These are phyloP conservation scores for Plutella xylostella DNA, from an alignment of 2,888 invertebrate species.

Conservation along the genomic window DNA sequence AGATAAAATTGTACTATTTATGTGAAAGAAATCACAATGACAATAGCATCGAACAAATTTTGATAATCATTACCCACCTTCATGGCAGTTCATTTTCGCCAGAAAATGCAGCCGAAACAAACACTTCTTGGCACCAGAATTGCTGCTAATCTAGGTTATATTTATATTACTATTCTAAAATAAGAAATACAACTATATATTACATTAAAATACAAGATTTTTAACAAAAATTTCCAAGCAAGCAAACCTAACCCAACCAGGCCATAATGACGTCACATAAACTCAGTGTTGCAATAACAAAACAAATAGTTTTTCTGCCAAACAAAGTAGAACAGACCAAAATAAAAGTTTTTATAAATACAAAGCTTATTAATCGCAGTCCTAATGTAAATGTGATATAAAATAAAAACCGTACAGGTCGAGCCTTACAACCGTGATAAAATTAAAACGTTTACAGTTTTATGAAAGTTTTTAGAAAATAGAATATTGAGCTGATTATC, in stretches of 20 bases:
- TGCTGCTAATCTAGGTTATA: constrained; percentile 60
- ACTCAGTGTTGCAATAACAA: constrained; percentile 9
- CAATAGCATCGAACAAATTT: constrained; percentile 65
- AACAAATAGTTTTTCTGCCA: no score
- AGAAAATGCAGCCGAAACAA: constrained; percentile 55
- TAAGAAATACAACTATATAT: constrained; percentile 70
- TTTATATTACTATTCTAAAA: constrained; percentile 66
- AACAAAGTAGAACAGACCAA: no score
- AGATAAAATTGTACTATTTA: constrained; percentile 5
- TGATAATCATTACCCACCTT: constrained; percentile 82
- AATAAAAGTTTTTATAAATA: no score
- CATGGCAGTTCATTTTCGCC: constrained; percentile 92
- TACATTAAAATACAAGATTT: constrained; percentile 73
- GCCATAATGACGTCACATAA: constrained; percentile 74
- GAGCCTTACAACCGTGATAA: no score
- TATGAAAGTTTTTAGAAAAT: no score
- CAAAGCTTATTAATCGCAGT: no score
- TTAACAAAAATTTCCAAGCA: constrained; percentile 76
- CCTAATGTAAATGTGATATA: no score
- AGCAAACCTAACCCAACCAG: constrained; percentile 80
- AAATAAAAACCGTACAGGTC: no score
- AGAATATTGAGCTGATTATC: no score
- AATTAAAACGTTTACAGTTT: no score
- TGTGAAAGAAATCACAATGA: constrained; percentile 48
- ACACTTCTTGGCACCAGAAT: constrained; percentile 61